Evolutionary conservation across 1,140 invertebrate genomes (phyloP).

Genomic region (Copidosoma floridanum): DNA sequence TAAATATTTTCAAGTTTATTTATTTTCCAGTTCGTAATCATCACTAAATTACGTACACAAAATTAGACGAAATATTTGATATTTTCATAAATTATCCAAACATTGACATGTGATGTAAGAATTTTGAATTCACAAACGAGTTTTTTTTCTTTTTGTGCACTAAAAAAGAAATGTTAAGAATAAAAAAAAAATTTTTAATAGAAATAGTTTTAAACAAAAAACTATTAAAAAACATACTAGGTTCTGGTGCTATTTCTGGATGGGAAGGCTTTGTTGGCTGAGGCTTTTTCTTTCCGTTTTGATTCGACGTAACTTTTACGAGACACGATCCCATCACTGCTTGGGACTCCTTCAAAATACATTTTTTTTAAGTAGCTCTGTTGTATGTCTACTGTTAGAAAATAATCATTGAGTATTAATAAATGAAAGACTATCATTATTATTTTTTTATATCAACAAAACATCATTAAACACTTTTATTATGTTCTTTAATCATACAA

Average conservation of each 20-base stretch:
- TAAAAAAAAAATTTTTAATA: background rate
- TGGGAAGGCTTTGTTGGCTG: too few relatives aligned
- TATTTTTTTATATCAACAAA: background rate
- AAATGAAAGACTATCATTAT: background rate
- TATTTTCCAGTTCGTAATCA: too few relatives aligned
- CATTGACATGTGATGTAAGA: background rate
- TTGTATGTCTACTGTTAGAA: background rate
- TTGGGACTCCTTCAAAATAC: slow-evolving; percentile 10
- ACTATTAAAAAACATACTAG: slow-evolving; percentile 2
- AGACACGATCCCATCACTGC: slow-evolving; percentile 1
- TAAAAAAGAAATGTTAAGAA: background rate
- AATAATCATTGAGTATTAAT: background rate
- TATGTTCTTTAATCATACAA: too few relatives aligned
- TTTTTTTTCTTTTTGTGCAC: background rate
- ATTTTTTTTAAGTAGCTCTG: slow-evolving; percentile 2
- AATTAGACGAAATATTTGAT: background rate
- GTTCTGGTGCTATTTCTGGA: background rate
- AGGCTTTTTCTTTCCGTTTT: background rate
- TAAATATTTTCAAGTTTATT: too few relatives aligned
- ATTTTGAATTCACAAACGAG: background rate
- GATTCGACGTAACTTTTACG: slow-evolving; percentile 5
- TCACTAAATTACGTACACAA: background rate
- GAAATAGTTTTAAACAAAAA: background rate
- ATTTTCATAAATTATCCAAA: background rate
- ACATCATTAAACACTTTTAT: too few relatives aligned